These are phyloP conservation scores for Corvus hawaiiensis DNA, from an alignment of 2,113 vertebrate genomes.

Conservation along the genomic window DNA sequence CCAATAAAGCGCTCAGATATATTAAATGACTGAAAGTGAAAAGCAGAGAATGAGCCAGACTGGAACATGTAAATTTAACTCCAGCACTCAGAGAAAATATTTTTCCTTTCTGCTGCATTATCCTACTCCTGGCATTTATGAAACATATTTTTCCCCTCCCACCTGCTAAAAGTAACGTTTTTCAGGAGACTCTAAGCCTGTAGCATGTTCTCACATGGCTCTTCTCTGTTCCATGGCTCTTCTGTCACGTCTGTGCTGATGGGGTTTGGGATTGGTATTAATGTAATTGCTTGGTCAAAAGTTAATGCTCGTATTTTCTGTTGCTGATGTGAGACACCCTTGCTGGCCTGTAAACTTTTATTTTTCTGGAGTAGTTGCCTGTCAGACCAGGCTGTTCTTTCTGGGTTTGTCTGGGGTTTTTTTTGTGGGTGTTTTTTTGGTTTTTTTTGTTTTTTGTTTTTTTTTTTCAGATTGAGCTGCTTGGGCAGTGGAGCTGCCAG, in stretches of 20 bases:
- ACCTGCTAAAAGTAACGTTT: not conserved
- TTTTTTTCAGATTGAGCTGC: not conserved
- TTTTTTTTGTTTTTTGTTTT: not conserved
- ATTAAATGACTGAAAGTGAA: slow-evolving; percentile 64
- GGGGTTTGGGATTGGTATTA: not conserved
- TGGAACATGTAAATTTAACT: slow-evolving; percentile 38
- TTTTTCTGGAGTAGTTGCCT: not conserved
- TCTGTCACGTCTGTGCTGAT: not conserved
- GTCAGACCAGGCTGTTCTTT: not conserved
- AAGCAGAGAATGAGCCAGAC: slow-evolving; percentile 40
- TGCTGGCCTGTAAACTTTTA: not conserved
- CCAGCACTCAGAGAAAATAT: slow-evolving; percentile 6
- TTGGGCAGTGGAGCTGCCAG: not conserved
- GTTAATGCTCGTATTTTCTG: not conserved
- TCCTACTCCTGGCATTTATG: not conserved
- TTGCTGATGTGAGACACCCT: not conserved
- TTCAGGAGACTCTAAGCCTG: not conserved
- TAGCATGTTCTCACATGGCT: not conserved
- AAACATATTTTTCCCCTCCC: not conserved
- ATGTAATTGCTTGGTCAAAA: not conserved
- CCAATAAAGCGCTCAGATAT: slow-evolving; percentile 62
- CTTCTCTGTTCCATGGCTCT: not conserved
- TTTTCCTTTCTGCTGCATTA: slow-evolving; percentile 28
- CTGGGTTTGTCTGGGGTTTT: not conserved
- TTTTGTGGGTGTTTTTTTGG: not conserved